phyloP scores from a whole-genome alignment of 1,140 invertebrate genomes.

The Aleiodes sp. region DNA sequence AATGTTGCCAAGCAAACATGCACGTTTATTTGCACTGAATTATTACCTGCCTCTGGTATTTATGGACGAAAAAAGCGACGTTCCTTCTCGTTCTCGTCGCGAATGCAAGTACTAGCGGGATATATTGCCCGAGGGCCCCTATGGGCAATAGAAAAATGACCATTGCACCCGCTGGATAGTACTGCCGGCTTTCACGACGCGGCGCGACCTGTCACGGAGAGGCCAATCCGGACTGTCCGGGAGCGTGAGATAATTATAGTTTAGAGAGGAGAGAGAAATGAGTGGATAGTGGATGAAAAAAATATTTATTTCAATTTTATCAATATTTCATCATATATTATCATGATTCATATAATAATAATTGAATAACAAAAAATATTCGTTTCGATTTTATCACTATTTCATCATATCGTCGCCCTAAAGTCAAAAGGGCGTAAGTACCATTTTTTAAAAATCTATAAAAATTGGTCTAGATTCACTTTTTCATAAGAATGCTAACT shows the following conservation, averaged over 20 bases:
- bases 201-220: conserved; percentile 24
- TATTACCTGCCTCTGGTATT: conserved; percentile 29
- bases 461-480: no score
- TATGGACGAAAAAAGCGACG: conserved; percentile 25
- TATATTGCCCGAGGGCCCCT: not conserved
- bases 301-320: conserved; percentile 10
- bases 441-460: no score
- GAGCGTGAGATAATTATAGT: conserved; percentile 29
- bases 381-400: no score
- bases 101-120: not conserved
- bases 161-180: no score
- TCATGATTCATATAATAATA: no score
- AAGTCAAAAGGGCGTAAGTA: no score
- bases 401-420: no score
- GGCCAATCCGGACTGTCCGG: not conserved
- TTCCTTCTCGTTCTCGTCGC: not conserved
- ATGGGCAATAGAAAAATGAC: conserved; percentile 16
- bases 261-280: no score
- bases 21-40: conserved; percentile 1
- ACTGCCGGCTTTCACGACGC: not conserved
- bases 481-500: no score
- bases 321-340: no score
- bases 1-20: not conserved
- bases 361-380: no score
- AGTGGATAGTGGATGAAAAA: not conserved